Evolutionary conservation across 37 sponge, comb jelly and placozoan species (phyloP), one percentile per base, ranked within the genome.

Genomic region (Cladorhizidae sp.): DNA sequence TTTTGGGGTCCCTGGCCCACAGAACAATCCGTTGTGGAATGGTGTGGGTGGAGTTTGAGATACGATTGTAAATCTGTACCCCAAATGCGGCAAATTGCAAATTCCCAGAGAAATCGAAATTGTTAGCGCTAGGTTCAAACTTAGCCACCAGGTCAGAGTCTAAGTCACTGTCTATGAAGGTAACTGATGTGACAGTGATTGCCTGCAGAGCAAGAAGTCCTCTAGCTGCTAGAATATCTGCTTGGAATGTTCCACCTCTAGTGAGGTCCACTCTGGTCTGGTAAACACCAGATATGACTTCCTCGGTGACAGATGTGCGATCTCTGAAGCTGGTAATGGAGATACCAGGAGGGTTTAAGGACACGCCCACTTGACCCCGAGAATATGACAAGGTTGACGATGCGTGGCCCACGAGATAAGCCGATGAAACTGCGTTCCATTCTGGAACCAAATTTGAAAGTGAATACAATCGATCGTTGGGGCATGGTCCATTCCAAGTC

Each of bases 171-270:
- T 86, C 79, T 33, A 79, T 42, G 25, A 91, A 88, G 0, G 88
- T 75, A 20, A 91, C 72, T 21, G 89, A 76, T 40, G 92, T 88
- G 33, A 94, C 79, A 14, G 82, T 55, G 50, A 85, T 69, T 2
- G 9, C 23, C 36, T 77, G 40, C 17, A 91, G 40, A 2, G 28
- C 78, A 11, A 20, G 33, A 23, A 39, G 54, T 8, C 89, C 91
- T 0, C 43, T 0, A 2, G 92, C 86, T 49, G 92, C 76, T 67
- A 31, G 58, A 31, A 91, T 73, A 39, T 73, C 50, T 12, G 88
- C 7, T 8, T 73, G 70, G 26, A 94, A 74, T 2, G 43, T 61
- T 29, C 80, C 86, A 18, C 77, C 86, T 23, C n/a, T 67, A 45
- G 72, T 59, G 1, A 67, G 0, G 6, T 65, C 22, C 20, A 80